phyloP scores from a whole-genome alignment of 2,888 invertebrate genomes.

The Azorinus chamasolen region DNA sequence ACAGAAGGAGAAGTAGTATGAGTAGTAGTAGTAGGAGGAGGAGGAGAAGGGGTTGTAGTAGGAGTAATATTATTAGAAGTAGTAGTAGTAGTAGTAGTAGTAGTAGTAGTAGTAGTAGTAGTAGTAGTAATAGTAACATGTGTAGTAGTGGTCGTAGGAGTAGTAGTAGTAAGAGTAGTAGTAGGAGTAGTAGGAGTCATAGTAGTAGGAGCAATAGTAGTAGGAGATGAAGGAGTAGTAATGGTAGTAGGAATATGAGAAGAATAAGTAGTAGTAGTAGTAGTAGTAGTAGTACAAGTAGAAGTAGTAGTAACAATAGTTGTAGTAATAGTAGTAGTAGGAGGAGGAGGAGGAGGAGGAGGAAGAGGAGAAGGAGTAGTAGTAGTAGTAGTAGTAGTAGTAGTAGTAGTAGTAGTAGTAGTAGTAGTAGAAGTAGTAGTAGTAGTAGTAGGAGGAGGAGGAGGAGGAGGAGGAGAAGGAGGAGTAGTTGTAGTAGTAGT shows the following conservation, averaged over 20 bases:
- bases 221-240: slow-evolving; percentile 29
- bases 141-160: slow-evolving; percentile 11
- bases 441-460: background rate
- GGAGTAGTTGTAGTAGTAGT: background rate
- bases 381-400: background rate
- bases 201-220: slow-evolving; percentile 4
- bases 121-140: slow-evolving; percentile 16
- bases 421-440: slow-evolving; percentile 1
- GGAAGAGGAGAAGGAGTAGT: background rate
- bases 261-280: slow-evolving; percentile 35
- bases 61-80: slow-evolving; percentile 7
- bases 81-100: slow-evolving; percentile 23
- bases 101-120: slow-evolving; percentile 22
- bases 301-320: slow-evolving; percentile 1
- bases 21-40: slow-evolving; percentile 31
- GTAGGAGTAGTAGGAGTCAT: slow-evolving; percentile 29
- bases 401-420: slow-evolving; percentile 2
- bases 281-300: slow-evolving; percentile 23
- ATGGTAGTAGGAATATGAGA: slow-evolving; percentile 26
- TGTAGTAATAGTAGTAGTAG: background rate
- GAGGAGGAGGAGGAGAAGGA: background rate
- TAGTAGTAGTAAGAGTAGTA: slow-evolving; percentile 27
- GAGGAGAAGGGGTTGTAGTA: slow-evolving; percentile 20
- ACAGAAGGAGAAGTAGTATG: background rate
- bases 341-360: background rate